phyloP scores from a whole-genome alignment of 1,140 invertebrate genomes.

The Brachionus asplanchnoidis region DNA sequence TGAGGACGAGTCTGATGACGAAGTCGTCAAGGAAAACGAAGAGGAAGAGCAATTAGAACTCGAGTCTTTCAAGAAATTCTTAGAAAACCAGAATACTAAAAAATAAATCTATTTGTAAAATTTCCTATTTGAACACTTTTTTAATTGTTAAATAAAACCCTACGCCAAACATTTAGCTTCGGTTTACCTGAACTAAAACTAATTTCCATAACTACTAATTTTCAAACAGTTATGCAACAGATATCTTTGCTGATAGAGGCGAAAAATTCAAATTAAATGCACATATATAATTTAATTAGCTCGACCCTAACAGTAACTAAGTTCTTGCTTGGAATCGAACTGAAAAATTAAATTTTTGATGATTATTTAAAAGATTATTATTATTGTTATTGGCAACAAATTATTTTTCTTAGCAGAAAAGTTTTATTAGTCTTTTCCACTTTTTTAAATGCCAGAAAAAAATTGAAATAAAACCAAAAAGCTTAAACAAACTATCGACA shows the following conservation, averaged over 20 bases:
- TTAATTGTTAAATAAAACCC: background rate
- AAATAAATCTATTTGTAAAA: constrained; percentile 9
- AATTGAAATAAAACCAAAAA: background rate
- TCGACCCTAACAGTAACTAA: background rate
- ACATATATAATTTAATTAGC: background rate
- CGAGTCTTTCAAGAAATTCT: constrained; percentile 34
- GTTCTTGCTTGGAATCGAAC: constrained; percentile 11
- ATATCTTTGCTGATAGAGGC: background rate
- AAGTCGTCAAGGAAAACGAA: background rate
- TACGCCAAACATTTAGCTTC: background rate
- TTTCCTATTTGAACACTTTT: background rate
- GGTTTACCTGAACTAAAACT: background rate
- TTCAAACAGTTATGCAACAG: background rate
- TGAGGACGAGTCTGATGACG: constrained; percentile 31
- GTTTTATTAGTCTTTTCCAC: constrained; percentile 30
- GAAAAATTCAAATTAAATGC: background rate
- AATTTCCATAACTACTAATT: constrained; percentile 25
- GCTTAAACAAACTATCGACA: constrained; percentile 30
- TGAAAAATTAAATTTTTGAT: constrained; percentile 24
- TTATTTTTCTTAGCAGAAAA: constrained; percentile 29
- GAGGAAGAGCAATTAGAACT: constrained; percentile 15
- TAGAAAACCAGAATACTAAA: background rate
- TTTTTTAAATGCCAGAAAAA: constrained; percentile 27
- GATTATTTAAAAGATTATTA: constrained; percentile 40
- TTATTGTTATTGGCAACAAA: constrained; percentile 40